Percentiles rank a stretch among this genome's conserved stretches.
Evolutionary conservation across 2,113 vertebrate species (phyloP).

Genomic region (chimpanzee (Pan troglodytes)): DNA sequence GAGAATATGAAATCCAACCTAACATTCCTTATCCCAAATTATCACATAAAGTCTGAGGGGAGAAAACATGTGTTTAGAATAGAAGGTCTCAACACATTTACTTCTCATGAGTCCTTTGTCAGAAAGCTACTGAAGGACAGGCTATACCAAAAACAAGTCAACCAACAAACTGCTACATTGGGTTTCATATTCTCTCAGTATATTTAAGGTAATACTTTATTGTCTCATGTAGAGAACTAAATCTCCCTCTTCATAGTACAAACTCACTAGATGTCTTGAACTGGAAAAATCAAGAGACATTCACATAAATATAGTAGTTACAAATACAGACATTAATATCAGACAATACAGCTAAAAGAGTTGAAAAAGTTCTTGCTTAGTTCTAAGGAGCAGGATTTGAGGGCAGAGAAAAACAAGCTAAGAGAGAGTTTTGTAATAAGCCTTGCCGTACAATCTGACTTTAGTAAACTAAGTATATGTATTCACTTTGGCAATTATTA

Average conservation of each 20-base stretch:
- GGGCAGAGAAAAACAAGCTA: background rate
- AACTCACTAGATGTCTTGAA: background rate
- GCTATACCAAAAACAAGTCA: background rate
- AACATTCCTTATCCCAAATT: background rate
- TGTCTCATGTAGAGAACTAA: background rate
- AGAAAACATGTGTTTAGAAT: background rate
- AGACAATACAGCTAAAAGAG: background rate
- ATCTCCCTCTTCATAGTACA: background rate
- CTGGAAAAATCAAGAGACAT: background rate
- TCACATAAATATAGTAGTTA: background rate
- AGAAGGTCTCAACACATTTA: background rate
- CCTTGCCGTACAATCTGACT: background rate
- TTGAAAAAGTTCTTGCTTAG: background rate
- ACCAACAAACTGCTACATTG: background rate
- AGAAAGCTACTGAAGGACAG: background rate
- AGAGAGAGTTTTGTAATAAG: background rate
- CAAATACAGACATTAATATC: background rate
- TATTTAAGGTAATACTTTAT: background rate
- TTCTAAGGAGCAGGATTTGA: background rate
- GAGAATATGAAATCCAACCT: background rate
- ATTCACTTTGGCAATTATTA: background rate
- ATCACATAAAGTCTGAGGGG: background rate
- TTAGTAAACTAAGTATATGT: background rate
- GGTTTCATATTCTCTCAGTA: background rate
- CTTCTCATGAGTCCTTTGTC: background rate